A percentile compares a stretch with the other conserved stretches of the same genome.
Conservation (phyloP, 2,113 vertebrate species). For the Ploceus nigricollis region DNA sequence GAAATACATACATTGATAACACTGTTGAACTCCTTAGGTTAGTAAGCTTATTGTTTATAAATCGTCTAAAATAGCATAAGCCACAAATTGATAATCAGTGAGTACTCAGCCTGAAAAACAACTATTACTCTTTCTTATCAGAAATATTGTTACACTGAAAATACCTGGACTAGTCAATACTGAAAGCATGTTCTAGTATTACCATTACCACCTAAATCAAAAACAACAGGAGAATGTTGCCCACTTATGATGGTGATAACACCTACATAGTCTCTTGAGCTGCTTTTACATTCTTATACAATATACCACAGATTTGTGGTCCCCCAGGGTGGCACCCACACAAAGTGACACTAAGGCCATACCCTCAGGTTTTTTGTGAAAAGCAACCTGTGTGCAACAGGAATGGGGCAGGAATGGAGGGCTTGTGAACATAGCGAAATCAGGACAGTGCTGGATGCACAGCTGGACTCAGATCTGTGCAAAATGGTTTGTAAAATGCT, state of each 20-base stretch:
- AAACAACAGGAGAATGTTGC: not conserved
- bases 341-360: not conserved
- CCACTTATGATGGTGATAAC: not conserved
- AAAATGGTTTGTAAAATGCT: not conserved
- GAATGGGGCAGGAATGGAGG: accelerated
- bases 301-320: accelerated
- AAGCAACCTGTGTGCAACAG: not conserved
- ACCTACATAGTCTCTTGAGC: not conserved
- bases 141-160: not conserved
- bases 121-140: accelerated
- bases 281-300: not conserved
- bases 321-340: not conserved
- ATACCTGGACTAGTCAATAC: not conserved
- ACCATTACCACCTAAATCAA: not conserved
- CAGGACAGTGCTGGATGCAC: not conserved
- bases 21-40: not conserved
- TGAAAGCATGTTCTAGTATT: not conserved
- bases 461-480: not conserved
- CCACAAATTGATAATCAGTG: not conserved
- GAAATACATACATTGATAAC: not conserved
- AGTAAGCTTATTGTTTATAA: not conserved
- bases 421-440: accelerated
- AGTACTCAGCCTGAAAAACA: not conserved
- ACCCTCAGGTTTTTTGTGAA: not conserved
- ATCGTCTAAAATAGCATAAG: not conserved